These are phyloP conservation scores for Hippotragus niger DNA, from an alignment of 2,113 vertebrate genomes.

Conservation along the genomic window DNA sequence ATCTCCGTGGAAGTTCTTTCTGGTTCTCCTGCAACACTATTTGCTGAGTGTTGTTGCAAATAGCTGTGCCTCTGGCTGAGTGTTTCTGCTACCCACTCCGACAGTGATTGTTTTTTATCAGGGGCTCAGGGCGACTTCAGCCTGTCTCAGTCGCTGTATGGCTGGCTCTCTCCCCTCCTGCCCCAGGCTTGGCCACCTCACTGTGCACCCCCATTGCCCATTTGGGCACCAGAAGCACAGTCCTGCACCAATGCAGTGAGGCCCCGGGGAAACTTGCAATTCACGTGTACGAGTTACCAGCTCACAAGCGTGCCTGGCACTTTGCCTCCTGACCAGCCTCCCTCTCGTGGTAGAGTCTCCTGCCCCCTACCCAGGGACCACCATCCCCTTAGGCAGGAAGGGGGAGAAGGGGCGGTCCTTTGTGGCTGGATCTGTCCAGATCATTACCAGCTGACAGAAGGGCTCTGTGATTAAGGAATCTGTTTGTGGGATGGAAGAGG, in stretches of 20 bases:
- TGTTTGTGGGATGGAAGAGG: neutral
- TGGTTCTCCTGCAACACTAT: neutral
- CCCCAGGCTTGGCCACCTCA: neutral
- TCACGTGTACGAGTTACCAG: fast-evolving
- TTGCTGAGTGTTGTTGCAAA: neutral
- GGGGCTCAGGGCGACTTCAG: neutral
- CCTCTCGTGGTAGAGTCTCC: neutral
- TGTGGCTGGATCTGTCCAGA: neutral
- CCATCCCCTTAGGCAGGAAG: neutral
- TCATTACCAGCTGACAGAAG: neutral
- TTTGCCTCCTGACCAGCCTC: neutral
- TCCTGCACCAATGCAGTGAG: neutral
- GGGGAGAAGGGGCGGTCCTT: neutral
- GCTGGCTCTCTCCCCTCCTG: fast-evolving
- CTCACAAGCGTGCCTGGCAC: too few relatives aligned
- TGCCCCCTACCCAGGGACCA: neutral
- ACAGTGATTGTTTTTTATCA: neutral
- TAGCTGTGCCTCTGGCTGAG: neutral
- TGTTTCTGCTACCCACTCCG: neutral
- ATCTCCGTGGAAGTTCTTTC: neutral
- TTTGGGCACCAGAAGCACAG: neutral
- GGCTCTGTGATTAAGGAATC: neutral
- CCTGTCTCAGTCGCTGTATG: neutral
- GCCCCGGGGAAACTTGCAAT: neutral
- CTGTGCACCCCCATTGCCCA: fast-evolving